Base-by-base conservation (phyloP, 2,888 invertebrate species). In the Drosophila atroscutellata region DNA sequence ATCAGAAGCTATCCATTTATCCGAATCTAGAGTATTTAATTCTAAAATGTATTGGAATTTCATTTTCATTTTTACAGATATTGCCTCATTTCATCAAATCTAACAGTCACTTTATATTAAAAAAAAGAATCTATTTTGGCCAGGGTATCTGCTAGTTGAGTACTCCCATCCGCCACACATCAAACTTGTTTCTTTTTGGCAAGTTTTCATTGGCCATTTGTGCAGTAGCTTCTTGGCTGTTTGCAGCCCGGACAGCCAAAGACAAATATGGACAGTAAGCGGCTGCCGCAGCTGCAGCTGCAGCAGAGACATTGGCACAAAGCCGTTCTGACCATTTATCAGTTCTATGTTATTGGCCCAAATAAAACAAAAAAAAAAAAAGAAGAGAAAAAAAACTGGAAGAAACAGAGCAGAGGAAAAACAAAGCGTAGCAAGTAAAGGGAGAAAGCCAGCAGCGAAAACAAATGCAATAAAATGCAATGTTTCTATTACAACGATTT, bases 401-500 rank as follows among this genome's bases (percentile, higher is more conserved):
- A 36, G 7, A 36, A 52, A 26, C 51, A 42, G 18, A 62, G 39
- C 34, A 63, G 24, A 52, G 24, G 15, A 45, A 64, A 58, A 65
- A 60, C 63, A 67, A 45, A 45, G 61, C 54, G 42, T 63, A 72
- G 57, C 42, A 34, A 54, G 47, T n/a, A 55, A 62, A 57, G 69
- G 70, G 69, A 56, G 37, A 57, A 72, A 63, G 52, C 59, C 66
- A 67, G 64, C 49, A 75, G 60, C 74, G 60, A 80, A 72, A 85
- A 74, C 88, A 87, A 90, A 77, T 89, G 87, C 90, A 86, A 86
- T 90, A 86, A 86, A 90, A 86, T 86, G 89, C 90, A 86, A 90
- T 86, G 89, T 90, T 86, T 86, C 90, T 90, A 89, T 86, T 86
- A 90, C 80, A 80, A 75, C 89, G 86, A 86, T 90, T 86, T 86